Evolutionary conservation across 2,888 invertebrate genomes (phyloP), one percentile per base, ranked within the genome.

Genomic region (Diplazon laetatorius): DNA sequence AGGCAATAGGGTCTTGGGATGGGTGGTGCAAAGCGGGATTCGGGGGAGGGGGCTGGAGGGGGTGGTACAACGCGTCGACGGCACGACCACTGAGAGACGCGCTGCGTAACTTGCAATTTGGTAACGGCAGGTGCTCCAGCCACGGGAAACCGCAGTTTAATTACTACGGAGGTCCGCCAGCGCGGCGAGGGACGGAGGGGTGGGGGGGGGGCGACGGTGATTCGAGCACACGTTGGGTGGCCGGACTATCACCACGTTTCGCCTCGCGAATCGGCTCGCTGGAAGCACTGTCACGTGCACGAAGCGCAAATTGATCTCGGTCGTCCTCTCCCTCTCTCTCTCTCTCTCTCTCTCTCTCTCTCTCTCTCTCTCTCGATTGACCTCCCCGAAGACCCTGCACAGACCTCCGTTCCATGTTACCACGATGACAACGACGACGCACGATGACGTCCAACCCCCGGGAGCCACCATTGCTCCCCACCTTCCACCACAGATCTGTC

Each of bases 81-180:
- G 80, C 66, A 72, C 79, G 74, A 82, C 82, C 80, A 72, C 85
- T 85, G 87, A 87, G 84, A 87, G 88, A 87, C 87, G 86, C 85
- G 82, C 84, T 83, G 85, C 87, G 87, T 88, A 88, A 89, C 87
- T 88, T 86, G 89, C 87, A 85, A 87, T 89, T 89, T 87, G 85
- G 86, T 85, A 86, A 87, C 88, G 87, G 83, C 88, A 86, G 88
- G 87, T 87, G 86, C 84, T 86, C 84, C 87, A 87, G 86, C 87
- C 88, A 88, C 86, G 86, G 84, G 87, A 87, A 88, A 89, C 88
- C 89, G 83, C 88, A 89, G 87, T 88, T 88, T 88, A 88, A 89
- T 89, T 89, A 88, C 88, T 87, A 87, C 85, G 84, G 85, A n/a
- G n/a, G n/a, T n/a, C n/a, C 82, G 85, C 65, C 70, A 44, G 14